Conservation (phyloP, 2,797 vertebrate species). For the Benthosema pterotum region DNA sequence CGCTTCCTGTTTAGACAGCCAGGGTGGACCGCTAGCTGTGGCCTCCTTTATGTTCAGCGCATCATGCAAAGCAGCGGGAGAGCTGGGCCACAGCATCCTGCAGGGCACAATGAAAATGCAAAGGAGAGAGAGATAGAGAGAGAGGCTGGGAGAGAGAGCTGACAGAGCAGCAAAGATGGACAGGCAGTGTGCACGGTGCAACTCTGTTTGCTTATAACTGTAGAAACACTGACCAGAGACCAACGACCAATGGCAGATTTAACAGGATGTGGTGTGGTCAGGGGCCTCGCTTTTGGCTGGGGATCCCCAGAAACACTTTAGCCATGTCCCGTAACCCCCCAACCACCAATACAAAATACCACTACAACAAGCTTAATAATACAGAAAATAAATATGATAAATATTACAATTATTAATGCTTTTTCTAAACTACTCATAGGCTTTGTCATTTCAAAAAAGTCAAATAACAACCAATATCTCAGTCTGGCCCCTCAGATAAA, state of each 20-base stretch:
- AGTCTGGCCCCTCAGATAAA: neutral
- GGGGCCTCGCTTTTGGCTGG: too few relatives aligned
- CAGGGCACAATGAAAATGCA: constrained; percentile 46
- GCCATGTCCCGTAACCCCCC: too few relatives aligned
- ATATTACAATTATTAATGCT: too few relatives aligned
- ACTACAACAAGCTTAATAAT: too few relatives aligned
- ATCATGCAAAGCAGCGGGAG: constrained; percentile 36
- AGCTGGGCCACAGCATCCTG: constrained; percentile 35
- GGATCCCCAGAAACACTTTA: too few relatives aligned
- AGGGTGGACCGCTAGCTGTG: constrained; percentile 36
- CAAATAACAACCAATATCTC: too few relatives aligned
- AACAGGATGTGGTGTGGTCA: too few relatives aligned
- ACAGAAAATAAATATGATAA: too few relatives aligned
- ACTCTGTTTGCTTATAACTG: constrained; percentile 27
- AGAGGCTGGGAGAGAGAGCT: constrained; percentile 10
- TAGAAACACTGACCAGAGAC: constrained; percentile 5
- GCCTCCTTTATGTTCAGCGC: constrained; percentile 36
- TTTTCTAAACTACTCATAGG: too few relatives aligned
- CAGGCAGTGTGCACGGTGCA: neutral
- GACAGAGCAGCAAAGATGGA: constrained; percentile 25
- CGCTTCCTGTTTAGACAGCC: constrained; percentile 20
- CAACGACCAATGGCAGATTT: too few relatives aligned
- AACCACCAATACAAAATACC: too few relatives aligned
- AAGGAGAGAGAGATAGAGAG: neutral
- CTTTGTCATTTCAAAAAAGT: too few relatives aligned